Conservation (phyloP, 2,797 vertebrate genomes). For the Danio jaintianensis region DNA sequence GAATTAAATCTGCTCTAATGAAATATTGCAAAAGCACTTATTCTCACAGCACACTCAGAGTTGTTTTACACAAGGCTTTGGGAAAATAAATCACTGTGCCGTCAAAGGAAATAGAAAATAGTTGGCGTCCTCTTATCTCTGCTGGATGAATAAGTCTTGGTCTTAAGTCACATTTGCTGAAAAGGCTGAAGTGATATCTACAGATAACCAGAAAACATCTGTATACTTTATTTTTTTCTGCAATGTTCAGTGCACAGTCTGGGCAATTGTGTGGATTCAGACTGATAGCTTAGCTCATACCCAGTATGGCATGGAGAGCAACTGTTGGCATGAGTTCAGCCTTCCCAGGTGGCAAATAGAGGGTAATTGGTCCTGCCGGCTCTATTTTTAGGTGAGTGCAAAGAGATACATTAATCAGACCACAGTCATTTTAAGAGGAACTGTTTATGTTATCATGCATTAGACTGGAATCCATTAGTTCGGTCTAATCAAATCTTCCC, state of each 20-base stretch:
- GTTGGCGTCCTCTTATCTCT: constrained; percentile 10
- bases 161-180: constrained; percentile 21
- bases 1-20: not conserved
- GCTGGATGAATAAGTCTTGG: constrained; percentile 28
- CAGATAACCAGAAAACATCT: constrained; percentile 42
- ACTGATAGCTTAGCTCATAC: constrained; percentile 41
- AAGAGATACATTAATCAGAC: constrained; percentile 53
- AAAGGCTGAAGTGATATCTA: constrained; percentile 17
- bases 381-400: constrained; percentile 48
- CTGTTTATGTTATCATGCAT: constrained; percentile 34
- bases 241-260: not conserved
- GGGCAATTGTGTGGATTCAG: constrained; percentile 30
- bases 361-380: constrained; percentile 48
- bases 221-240: constrained; percentile 22
- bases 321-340: constrained; percentile 37
- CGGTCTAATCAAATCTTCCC: not conserved
- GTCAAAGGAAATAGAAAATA: constrained; percentile 20
- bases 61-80: constrained; percentile 1
- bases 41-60: not conserved
- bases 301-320: constrained; percentile 21
- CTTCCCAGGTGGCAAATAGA: constrained; percentile 52
- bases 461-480: constrained; percentile 29
- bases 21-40: not conserved
- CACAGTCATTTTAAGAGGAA: constrained; percentile 18
- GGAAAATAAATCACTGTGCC: constrained; percentile 9